A percentile compares a stretch with the other conserved stretches of the same genome.
Evolutionary conservation across 2,797 vertebrate genomes (phyloP).

Genomic region (Graptemys geographica): DNA sequence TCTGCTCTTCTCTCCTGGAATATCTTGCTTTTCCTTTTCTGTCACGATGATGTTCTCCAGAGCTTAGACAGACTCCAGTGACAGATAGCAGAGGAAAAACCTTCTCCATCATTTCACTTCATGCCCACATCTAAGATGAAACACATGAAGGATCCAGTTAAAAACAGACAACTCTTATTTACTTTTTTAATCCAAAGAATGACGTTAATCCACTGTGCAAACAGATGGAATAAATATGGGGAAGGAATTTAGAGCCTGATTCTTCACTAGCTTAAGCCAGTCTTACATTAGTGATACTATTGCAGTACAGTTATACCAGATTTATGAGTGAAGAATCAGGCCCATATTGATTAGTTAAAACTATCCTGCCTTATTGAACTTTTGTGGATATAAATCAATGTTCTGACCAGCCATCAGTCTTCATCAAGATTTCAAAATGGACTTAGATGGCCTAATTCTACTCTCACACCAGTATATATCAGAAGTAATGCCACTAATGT

Average conservation of each 20-base stretch:
- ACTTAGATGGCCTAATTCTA: background rate
- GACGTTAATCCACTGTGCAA: conserved; percentile 55
- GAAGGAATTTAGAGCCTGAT: conserved; percentile 45
- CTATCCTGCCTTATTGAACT: conserved; percentile 34
- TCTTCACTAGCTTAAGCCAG: conserved; percentile 35
- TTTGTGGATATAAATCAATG: background rate
- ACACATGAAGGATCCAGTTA: conserved; percentile 72
- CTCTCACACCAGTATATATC: background rate
- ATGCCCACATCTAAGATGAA: conserved; percentile 77
- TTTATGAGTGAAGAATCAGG: background rate
- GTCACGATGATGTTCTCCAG: conserved; percentile 77
- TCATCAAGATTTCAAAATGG: background rate
- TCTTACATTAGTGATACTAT: conserved; percentile 51
- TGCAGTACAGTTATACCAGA: background rate
- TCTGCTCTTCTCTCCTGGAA: conserved; percentile 75
- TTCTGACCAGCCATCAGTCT: background rate
- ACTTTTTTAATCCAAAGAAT: conserved; percentile 65
- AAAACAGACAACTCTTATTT: conserved; percentile 75
- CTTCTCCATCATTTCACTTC: conserved; percentile 71
- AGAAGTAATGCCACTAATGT: background rate
- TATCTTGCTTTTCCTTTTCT: conserved; percentile 71
- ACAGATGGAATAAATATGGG: conserved; percentile 65
- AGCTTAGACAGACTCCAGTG: conserved; percentile 77
- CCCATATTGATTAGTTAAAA: background rate
- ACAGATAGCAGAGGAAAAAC: conserved; percentile 73